Evolutionary conservation across 2,888 invertebrate species (phyloP), one percentile per base, ranked within the genome.

Genomic region (Xestia xanthographa): DNA sequence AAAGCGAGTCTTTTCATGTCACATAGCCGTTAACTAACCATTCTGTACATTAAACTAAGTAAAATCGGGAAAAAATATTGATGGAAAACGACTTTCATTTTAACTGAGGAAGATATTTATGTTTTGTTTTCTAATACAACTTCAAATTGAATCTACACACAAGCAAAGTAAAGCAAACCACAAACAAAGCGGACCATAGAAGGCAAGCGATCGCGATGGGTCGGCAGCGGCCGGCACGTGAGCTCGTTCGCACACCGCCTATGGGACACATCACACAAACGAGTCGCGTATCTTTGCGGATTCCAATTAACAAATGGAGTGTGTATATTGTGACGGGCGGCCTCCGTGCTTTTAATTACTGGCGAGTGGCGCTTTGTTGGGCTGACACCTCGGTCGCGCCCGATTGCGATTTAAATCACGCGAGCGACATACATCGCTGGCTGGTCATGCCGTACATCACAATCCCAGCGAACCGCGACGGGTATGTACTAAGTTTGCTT

Each of bases 241-340:
- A 29, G n/a, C 17, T 14, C 56, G 17, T 58, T 17, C 29, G 29
- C 17, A 20, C 66, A n/a, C 17, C 34, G 70, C 38, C 63, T 67
- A 5, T 41, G 67, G 66, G 72, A 56, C 85, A 84, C n/a, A n/a
- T n/a, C n/a, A n/a, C n/a, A n/a, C 81, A 82, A 82, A 84, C 81
- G 75, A 74, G n/a, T 71, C 63, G 58, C 67, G 79, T 85, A 83
- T 83, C 87, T 88, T 87, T 86, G 84, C 84, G 73, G 82, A 82
- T 88, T 91, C 87, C 88, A 92, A 92, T 92, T 91, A 92, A 89
- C 91, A 92, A 92, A 92, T 92, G 91, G 89, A 87, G 84, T 83
- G 87, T 80, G 83, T 82, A 74, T 81, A 75, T 77, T 77, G 84
- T 80, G 83, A 82, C 66, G 80, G 73, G 77, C 70, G 86, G 82